Evolutionary conservation across 2,113 vertebrate species (phyloP).

Genomic region (Dicaeum eximium): DNA sequence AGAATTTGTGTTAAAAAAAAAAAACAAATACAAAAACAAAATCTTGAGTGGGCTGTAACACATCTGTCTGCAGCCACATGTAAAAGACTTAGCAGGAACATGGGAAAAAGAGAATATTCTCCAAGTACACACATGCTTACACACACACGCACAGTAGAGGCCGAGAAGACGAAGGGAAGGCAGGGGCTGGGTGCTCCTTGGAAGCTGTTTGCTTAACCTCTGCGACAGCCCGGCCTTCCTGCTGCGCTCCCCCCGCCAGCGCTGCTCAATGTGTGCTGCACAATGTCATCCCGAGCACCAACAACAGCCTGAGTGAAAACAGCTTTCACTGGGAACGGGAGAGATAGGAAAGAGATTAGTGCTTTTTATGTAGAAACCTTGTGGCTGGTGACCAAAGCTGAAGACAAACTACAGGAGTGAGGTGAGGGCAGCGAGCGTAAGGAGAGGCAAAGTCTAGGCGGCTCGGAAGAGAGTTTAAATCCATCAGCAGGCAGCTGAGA

Average conservation of each 20-base stretch:
- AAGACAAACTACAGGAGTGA: slow-evolving; percentile 8
- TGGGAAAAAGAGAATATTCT: neutral
- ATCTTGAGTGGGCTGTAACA: neutral
- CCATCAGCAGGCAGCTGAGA: slow-evolving; percentile 43
- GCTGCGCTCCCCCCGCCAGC: neutral
- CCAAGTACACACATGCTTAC: neutral
- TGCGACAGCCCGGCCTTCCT: neutral
- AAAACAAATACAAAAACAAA: neutral
- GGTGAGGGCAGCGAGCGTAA: neutral
- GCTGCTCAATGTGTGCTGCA: slow-evolving; percentile 28
- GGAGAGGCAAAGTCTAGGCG: neutral
- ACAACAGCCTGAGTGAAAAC: slow-evolving; percentile 61
- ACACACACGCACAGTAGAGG: neutral
- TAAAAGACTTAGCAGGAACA: neutral
- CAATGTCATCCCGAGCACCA: slow-evolving; percentile 57
- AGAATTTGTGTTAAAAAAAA: neutral
- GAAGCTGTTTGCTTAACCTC: slow-evolving; percentile 69
- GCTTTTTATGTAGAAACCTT: slow-evolving; percentile 7
- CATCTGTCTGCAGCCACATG: neutral
- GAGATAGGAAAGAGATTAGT: slow-evolving; percentile 46
- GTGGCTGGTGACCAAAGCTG: slow-evolving; percentile 6
- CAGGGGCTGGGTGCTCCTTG: slow-evolving; percentile 30
- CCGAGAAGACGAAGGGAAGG: neutral
- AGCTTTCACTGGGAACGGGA: slow-evolving; percentile 26
- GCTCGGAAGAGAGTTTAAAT: neutral